Evolutionary conservation across 2,888 invertebrate species (phyloP), one percentile per base, ranked within the genome.

Genomic region (Vanessa cardui): DNA sequence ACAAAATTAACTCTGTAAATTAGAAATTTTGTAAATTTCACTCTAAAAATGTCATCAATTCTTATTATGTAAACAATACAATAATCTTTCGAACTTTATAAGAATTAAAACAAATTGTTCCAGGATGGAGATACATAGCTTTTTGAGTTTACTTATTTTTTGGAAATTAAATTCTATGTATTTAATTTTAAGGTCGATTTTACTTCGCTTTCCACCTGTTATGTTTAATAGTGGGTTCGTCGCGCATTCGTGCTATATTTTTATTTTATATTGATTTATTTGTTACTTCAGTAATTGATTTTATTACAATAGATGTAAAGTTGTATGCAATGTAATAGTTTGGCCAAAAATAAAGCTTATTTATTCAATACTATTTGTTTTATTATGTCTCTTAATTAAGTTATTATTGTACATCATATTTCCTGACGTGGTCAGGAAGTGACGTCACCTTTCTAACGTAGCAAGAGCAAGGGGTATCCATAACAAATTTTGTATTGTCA

Each of bases 261-360:
- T 54, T 21, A 54, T 83, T 80, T 80, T 78, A 78, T 78, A 80
- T 70, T 73, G 76, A 78, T 79, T 80, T 81, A 75, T 80, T 76
- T 78, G 73, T 81, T 79, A 76, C 69, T 69, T 74, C 74, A 76
- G 74, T 81, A 78, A 83, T 80, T 69, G 73, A 81, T 82, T 83
- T 83, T 78, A 76, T 80, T 83, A 83, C 80, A 81, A 84, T 85
- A 82, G 75, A 80, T 80, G 75, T 86, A 85, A 86, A 83, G 77
- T 81, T 87, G 83, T 85, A 89, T 79, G 84, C 84, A 88, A 80
- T 90, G 86, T 90, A 91, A 90, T 90, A 89, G 90, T 91, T 90
- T 92, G 90, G 91, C 89, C 89, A 90, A 91, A 90, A 90, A 91
- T 92, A 92, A 91, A 92, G 92, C 92, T 91, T 92, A 92, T 92